These are phyloP conservation scores for Circaetus gallicus DNA, from an alignment of 2,113 vertebrate species.

Conservation along the genomic window DNA sequence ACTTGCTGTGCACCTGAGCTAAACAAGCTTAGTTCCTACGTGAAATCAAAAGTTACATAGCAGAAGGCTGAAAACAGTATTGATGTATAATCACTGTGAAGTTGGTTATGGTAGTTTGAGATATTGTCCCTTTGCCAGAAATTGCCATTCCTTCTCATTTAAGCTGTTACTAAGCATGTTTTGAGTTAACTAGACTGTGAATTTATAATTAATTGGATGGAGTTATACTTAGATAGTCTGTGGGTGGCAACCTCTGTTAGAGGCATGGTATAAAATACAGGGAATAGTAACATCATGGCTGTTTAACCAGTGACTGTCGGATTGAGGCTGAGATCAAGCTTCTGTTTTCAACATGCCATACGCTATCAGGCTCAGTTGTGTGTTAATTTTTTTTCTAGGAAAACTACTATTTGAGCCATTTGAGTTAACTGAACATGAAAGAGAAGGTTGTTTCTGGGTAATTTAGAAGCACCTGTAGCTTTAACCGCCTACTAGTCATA, in stretches of 20 bases:
- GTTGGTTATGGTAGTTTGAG: neutral
- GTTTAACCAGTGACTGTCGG: neutral
- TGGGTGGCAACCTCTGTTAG: conserved; percentile 32
- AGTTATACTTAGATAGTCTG: conserved; percentile 42
- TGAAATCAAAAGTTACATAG: neutral
- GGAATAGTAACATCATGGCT: neutral
- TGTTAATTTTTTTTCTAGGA: neutral
- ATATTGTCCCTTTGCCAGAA: neutral
- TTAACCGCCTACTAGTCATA: neutral
- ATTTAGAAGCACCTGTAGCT: neutral
- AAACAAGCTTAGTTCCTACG: neutral
- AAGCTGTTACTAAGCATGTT: neutral
- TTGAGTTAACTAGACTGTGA: conserved; percentile 3
- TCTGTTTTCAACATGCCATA: neutral
- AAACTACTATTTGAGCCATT: neutral
- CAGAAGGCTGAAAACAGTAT: neutral
- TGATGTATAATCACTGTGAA: neutral
- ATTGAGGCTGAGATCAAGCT: neutral
- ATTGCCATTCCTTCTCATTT: neutral
- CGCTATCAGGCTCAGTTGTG: neutral
- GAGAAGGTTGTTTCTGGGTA: neutral
- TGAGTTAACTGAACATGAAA: neutral
- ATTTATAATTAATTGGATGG: conserved; percentile 26
- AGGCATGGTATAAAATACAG: neutral
- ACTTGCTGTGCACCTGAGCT: neutral